These are phyloP conservation scores for Tenthredo scrophulariae DNA, from an alignment of 2,888 invertebrate genomes.

Conservation along the genomic window DNA sequence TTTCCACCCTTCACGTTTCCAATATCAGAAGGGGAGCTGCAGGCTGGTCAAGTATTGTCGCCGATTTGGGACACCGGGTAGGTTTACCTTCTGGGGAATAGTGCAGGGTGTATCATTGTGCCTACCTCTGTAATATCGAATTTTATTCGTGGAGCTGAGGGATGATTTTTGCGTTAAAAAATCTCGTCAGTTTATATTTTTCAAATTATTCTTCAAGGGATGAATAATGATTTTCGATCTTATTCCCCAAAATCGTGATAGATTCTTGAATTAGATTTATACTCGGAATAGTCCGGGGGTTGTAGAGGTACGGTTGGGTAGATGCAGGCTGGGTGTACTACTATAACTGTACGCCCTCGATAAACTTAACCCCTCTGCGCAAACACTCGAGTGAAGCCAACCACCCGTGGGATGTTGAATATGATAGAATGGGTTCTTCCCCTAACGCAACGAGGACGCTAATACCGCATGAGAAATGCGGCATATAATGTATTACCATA, in stretches of 20 bases:
- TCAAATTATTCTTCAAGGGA: background rate
- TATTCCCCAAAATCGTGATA: background rate
- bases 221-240: background rate
- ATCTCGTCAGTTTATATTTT: background rate
- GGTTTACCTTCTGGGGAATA: background rate
- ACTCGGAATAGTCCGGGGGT: background rate
- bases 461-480: constrained; percentile 53
- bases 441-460: constrained; percentile 50
- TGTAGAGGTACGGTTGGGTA: background rate
- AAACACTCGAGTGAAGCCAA: constrained; percentile 50
- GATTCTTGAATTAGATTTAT: background rate
- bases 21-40: constrained; percentile 45
- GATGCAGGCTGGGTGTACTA: background rate
- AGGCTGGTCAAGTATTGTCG: constrained; percentile 45
- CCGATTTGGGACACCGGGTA: constrained; percentile 3
- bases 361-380: constrained; percentile 43
- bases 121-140: constrained; percentile 1
- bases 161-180: background rate
- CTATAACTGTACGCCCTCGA: constrained; percentile 38
- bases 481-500: constrained; percentile 50
- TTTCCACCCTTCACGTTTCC: constrained; percentile 55
- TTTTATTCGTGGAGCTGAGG: background rate
- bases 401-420: constrained; percentile 50
- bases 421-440: constrained; percentile 49
- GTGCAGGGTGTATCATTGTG: background rate